Evolutionary conservation across 2,113 vertebrate genomes (phyloP), one percentile per base, ranked within the genome.

Genomic region (Monopterus albus): DNA sequence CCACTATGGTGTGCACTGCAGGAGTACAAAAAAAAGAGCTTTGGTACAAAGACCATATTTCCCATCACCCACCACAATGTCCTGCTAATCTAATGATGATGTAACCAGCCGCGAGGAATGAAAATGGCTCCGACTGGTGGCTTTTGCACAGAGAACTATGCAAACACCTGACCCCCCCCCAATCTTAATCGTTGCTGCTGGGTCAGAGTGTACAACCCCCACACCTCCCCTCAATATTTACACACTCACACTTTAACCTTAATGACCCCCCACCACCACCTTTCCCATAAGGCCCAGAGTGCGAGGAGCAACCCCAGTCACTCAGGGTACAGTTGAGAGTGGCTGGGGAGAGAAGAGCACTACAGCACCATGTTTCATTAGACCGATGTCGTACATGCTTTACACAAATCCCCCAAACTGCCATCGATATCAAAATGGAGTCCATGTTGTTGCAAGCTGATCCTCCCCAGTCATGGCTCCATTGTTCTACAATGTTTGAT

Each of bases 121-220:
- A 75, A 83, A 90, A 85, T 87, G 87, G 87, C 88, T 89, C 87
- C 89, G 87, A 85, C 75, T 91, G 90, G 91, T 88, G 88, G 82
- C 84, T 92, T 92, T 93, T 92, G 90, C 91, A 93, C 90, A 93
- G 87, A 92, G 87, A 93, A 90, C 92, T 93, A 93, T 94, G 93
- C 92, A 94, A 93, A 90, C 89, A 92, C 90, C 85, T 89, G 91
- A 91, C 89, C 89, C 89, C 89, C 89, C 79, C 92, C 86, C 89
- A 88, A 91, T 90, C 90, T 76, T 85, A 90, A 91, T 91, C 85
- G 82, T 91, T 92, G 89, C 90, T 88, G 89, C 86, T 90, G 90
- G 91, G 88, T 92, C 90, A 90, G 89, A 79, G 91, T 92, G 91
- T 92, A 88, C 76, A 86, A 90, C 84, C 86, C 86, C 76, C 81